Base-by-base conservation (phyloP, 1,140 invertebrate genomes). In the Elymnias hypermnestra region DNA sequence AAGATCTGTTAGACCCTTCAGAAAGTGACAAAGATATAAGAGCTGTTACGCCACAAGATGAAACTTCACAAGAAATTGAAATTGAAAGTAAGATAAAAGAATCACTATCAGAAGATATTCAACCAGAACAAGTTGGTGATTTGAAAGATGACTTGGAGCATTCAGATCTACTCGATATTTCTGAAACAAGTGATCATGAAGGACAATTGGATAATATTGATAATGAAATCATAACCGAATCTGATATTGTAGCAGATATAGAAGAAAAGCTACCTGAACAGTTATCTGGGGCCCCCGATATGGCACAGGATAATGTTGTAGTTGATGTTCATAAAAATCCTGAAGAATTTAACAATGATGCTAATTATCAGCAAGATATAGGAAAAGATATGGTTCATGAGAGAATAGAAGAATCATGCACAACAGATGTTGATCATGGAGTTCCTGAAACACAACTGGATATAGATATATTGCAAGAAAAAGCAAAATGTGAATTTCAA, bases 11-110 rank as follows among this genome's bases (percentile, higher is more conserved):
- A 47, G 78, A 79, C 43, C 63, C 60, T 18, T 74, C 73, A 29
- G 81, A 83, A 41, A 81, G 69, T 51, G 79, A 82, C 33, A 76
- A 70, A 56, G 74, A 83, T 49, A n/a, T 42, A 1, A 58, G 63
- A 48, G 61, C 42, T 12, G 54, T 65, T 38, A 77, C 77, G 17
- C 70, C 76, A 35, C 73, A 72, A 41, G 70, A 79, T 17, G 76
- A 79, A 55, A 57, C 37, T 6, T 67, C 68, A 19, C 72, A 83
- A 44, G 72, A 81, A 18, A 61, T 68, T 37, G 77, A 77, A 44
- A 73, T 72, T 52, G 73, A 74, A 33, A 66, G 50, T 21, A 78
- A 72, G 48, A 21, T 54, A 23, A 70, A 79, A 35, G 68, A 74
- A 22, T 64, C 66, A n/a, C 65, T 65, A n/a, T 55, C 49, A 36